Conservation (phyloP, 2,888 invertebrate species). For the Molorchus minor region DNA sequence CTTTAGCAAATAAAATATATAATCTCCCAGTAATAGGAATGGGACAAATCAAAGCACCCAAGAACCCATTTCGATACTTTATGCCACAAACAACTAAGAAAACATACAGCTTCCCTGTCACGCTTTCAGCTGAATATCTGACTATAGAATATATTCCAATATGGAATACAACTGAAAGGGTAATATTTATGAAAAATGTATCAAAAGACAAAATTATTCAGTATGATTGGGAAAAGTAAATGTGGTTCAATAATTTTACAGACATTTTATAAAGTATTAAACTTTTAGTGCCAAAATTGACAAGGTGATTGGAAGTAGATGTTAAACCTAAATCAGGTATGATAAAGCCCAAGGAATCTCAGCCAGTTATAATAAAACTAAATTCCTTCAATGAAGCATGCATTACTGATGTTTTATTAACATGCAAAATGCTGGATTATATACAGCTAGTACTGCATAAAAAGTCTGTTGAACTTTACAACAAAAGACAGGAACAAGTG, state of each 20-base stretch:
- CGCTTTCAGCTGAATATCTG: slow-evolving; percentile 58
- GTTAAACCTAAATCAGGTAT: slow-evolving; percentile 47
- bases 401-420: slow-evolving; percentile 49
- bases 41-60: background rate
- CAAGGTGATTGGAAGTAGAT: slow-evolving; percentile 36
- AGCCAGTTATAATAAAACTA: slow-evolving; percentile 56
- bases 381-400: slow-evolving; percentile 55
- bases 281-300: slow-evolving; percentile 38
- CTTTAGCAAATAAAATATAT: slow-evolving; percentile 3
- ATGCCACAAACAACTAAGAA: slow-evolving; percentile 17
- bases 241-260: too few relatives aligned
- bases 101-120: slow-evolving; percentile 33
- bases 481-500: slow-evolving; percentile 37
- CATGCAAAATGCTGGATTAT: slow-evolving; percentile 59
- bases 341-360: slow-evolving; percentile 56
- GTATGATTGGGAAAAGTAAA: slow-evolving; percentile 60
- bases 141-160: slow-evolving; percentile 52
- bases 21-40: background rate
- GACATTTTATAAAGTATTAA: too few relatives aligned
- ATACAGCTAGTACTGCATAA: slow-evolving; percentile 56
- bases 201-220: slow-evolving; percentile 54
- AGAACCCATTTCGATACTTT: background rate
- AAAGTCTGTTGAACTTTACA: slow-evolving; percentile 50
- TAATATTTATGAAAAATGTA: slow-evolving; percentile 61
- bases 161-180: slow-evolving; percentile 52